These are phyloP conservation scores for Panthera tigris DNA, from an alignment of 2,113 vertebrate species.

Conservation along the genomic window DNA sequence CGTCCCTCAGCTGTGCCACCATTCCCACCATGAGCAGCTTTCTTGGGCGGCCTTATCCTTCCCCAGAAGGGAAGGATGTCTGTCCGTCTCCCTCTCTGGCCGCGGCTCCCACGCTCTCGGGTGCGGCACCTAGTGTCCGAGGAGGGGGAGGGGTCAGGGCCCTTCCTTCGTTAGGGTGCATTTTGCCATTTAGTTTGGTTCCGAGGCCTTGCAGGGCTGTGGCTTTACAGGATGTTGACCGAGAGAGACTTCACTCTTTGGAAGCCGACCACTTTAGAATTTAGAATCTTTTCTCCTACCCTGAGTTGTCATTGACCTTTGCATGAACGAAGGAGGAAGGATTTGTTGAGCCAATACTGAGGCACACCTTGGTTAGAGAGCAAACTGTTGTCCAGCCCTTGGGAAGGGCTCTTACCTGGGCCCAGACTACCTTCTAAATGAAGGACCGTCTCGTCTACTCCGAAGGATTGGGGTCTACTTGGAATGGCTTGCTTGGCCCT, in stretches of 20 bases:
- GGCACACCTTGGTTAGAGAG: background rate
- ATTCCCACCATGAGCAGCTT: background rate
- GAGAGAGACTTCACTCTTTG: background rate
- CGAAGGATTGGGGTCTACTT: rapidly evolving
- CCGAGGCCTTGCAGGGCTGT: background rate
- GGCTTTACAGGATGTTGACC: background rate
- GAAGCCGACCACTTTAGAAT: background rate
- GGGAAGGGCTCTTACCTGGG: background rate
- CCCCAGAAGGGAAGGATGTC: background rate
- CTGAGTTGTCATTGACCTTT: background rate
- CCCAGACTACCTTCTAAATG: background rate
- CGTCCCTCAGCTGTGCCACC: background rate
- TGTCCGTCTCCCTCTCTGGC: rapidly evolving
- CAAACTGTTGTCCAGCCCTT: background rate
- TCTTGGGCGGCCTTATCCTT: background rate
- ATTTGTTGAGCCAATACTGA: slow-evolving; percentile 10
- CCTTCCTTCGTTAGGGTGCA: background rate
- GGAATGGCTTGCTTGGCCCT: background rate
- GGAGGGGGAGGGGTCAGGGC: background rate
- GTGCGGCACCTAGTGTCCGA: rapidly evolving
- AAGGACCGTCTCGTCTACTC: background rate
- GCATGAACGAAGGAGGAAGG: background rate
- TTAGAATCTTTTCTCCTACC: background rate
- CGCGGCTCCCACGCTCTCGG: rapidly evolving
- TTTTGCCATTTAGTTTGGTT: background rate